Evolutionary conservation across 2,797 vertebrate species (phyloP).

Genomic region (Poeciliopsis turneri): DNA sequence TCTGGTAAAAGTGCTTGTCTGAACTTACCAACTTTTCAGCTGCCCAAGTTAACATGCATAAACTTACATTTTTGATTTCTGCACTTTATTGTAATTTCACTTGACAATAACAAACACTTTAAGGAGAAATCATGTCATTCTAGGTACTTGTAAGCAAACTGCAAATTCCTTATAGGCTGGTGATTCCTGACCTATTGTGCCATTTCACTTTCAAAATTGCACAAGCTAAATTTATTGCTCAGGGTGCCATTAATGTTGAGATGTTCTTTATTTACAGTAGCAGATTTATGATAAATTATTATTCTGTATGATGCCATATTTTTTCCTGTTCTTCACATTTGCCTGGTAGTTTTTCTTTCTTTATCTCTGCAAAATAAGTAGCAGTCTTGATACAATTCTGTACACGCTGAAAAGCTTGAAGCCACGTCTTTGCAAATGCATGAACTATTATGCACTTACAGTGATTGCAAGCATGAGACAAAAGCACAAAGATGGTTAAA

Average conservation of each 20-base stretch:
- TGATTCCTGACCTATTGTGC: slow-evolving; percentile 27
- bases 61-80: slow-evolving; percentile 22
- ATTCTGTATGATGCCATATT: slow-evolving; percentile 34
- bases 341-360: slow-evolving; percentile 58
- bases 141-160: not conserved
- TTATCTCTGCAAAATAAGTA: slow-evolving; percentile 31
- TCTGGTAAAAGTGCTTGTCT: slow-evolving; percentile 15
- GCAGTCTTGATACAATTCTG: slow-evolving; percentile 6
- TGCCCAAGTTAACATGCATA: slow-evolving; percentile 27
- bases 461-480: slow-evolving; percentile 35
- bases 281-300: slow-evolving; percentile 19
- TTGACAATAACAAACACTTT: not conserved
- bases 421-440: slow-evolving; percentile 9
- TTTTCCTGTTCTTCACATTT: slow-evolving; percentile 38
- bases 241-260: slow-evolving; percentile 41
- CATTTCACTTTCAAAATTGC: slow-evolving; percentile 48
- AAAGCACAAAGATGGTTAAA: slow-evolving; percentile 42
- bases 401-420: slow-evolving; percentile 17
- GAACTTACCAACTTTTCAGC: not conserved
- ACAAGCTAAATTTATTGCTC: slow-evolving; percentile 48
- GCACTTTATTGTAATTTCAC: not conserved
- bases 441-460: slow-evolving; percentile 12
- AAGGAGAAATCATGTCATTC: not conserved
- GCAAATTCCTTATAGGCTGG: slow-evolving; percentile 17
- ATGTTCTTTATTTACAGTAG: slow-evolving; percentile 13